Evolutionary conservation across 1,140 invertebrate species (phyloP), one percentile per base, ranked within the genome.

Genomic region (Macrobrachium rosenbergii): DNA sequence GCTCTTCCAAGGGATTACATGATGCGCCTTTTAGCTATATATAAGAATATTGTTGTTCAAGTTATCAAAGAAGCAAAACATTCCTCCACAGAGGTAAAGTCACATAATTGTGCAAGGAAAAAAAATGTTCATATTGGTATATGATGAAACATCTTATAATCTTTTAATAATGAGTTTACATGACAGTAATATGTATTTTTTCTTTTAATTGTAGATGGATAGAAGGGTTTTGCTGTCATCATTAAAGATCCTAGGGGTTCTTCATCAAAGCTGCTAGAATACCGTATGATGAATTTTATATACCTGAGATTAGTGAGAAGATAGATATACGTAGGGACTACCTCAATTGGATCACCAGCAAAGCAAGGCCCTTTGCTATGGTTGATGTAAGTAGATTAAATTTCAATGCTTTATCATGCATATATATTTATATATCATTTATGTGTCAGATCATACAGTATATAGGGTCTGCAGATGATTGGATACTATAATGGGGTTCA

Each of bases 271-370:
- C 67, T 60, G 80, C 76, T 16, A 21, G 67, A 37, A n/a, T 88
- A 37, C 59, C 63, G 2, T 88, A 96, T 89, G 95, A 97, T 89
- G 94, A 94, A 28, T 99, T 99, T 92, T 96, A 98, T 92, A 94
- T 99, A 83, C 93, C 95, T 60, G 96, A 97, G 90, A 91, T 99
- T 43, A 93, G 93, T 2, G 95, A 96, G 73, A 94, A 94, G 90
- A 93, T 98, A 63, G 95, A 99, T 91, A 94, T 99, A 17, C 94
- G 94, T 89, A 91, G 94, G 7, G 97, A 99, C 92, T 99, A 98
- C 91, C 92, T 96, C 10, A 93, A 94, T 85, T 99, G 97, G 97
- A 81, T 87, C 5, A 80, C 59, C 59, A 91, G 95, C 0, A 91
- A 88, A 82, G 21, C 60, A 91, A 91, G 67, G n/a, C 77, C 69